Conservation (phyloP, 2,888 invertebrate genomes). For the Habroteleia sp. region DNA sequence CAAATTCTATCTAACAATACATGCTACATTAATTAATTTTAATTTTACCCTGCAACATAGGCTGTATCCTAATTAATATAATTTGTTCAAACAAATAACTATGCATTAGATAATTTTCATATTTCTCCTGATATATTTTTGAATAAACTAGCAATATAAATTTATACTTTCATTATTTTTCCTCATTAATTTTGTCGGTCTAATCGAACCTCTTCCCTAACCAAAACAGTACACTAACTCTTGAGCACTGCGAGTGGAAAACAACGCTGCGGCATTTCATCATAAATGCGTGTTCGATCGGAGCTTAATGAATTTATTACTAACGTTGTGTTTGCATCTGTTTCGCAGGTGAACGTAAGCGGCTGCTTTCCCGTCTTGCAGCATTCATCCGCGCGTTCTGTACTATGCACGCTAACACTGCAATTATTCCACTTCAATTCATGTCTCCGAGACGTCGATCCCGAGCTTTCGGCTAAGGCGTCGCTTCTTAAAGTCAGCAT, state of each 20-base stretch:
- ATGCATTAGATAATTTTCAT: too few relatives aligned
- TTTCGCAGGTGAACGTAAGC: constrained; percentile 47
- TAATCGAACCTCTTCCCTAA: background rate
- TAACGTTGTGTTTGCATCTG: constrained; percentile 50
- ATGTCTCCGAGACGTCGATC: constrained; percentile 16
- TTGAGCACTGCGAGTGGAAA: constrained; percentile 2
- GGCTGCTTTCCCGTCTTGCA: constrained; percentile 30
- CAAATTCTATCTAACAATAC: too few relatives aligned
- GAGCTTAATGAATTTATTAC: constrained; percentile 55
- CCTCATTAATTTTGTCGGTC: too few relatives aligned
- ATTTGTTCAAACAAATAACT: too few relatives aligned
- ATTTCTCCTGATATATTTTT: too few relatives aligned
- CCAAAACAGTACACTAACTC: constrained; percentile 3
- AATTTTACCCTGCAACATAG: too few relatives aligned
- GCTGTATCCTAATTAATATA: too few relatives aligned
- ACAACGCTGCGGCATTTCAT: constrained; percentile 21
- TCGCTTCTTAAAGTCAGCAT: constrained; percentile 53
- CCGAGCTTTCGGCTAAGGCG: constrained; percentile 47
- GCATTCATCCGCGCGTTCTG: constrained; percentile 50
- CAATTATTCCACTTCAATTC: constrained; percentile 55
- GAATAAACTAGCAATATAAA: too few relatives aligned
- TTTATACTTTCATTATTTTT: background rate
- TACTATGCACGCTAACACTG: constrained; percentile 30
- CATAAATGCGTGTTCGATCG: constrained; percentile 43
- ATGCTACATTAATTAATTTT: too few relatives aligned